Conservation (phyloP, 2,797 vertebrate genomes). For the Orestias chungarensis region DNA sequence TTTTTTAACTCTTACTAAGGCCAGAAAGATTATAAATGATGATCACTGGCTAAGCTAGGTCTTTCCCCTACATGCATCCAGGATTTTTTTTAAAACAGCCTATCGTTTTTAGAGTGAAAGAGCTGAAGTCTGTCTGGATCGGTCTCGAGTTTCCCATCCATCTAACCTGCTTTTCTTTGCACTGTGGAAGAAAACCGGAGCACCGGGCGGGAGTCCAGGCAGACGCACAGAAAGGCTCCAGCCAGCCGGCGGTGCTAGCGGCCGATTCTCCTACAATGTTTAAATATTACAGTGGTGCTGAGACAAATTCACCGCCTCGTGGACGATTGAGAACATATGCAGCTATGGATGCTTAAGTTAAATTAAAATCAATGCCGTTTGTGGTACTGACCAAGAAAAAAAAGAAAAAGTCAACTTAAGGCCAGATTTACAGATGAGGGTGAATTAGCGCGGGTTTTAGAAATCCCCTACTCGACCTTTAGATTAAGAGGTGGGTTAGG, state of each 20-base stretch:
- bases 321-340: neutral
- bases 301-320: neutral
- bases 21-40: neutral
- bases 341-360: neutral
- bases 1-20: neutral
- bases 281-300: neutral
- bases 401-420: no score
- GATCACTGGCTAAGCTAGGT: neutral
- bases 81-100: conserved; percentile 1
- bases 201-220: no score
- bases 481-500: neutral
- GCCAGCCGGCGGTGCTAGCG: neutral
- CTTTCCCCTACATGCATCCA: neutral
- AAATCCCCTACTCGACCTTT: neutral
- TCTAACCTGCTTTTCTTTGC: neutral
- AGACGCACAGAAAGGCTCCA: neutral
- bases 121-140: neutral
- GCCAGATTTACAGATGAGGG: neutral
- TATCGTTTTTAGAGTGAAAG: neutral
- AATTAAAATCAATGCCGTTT: neutral
- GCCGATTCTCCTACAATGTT: neutral
- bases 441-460: neutral
- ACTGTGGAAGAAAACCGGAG: neutral
- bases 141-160: neutral
- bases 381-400: neutral